Evolutionary conservation across 2,888 invertebrate genomes (phyloP).

Genomic region (Drosophila kambysellisi): DNA sequence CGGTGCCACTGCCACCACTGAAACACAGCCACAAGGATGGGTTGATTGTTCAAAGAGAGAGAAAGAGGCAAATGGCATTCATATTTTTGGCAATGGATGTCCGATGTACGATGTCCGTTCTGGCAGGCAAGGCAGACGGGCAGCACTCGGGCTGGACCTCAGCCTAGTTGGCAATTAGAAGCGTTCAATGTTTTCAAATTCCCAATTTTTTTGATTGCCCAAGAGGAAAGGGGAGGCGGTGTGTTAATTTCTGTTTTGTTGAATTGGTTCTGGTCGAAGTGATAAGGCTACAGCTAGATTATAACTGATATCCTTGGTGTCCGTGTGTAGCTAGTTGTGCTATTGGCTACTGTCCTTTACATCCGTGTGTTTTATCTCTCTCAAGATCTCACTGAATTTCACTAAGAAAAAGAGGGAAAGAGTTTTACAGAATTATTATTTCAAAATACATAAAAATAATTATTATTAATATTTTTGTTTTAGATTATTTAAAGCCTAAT

Average conservation of each 20-base stretch:
- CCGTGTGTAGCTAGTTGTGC: background rate
- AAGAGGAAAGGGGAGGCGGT: conserved; percentile 32
- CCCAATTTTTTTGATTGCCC: conserved; percentile 76
- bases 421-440: background rate
- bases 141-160: conserved; percentile 7
- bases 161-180: conserved; percentile 66
- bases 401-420: conserved; percentile 14
- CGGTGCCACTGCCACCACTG: conserved; percentile 40
- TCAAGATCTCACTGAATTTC: conserved; percentile 34
- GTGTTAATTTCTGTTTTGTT: conserved; percentile 24
- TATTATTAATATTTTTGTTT: background rate
- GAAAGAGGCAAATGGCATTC: conserved; percentile 20
- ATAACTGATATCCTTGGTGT: background rate
- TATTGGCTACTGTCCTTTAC: background rate
- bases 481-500: background rate
- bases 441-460: background rate
- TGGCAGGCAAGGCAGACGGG: conserved; percentile 10
- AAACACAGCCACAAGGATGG: conserved; percentile 3
- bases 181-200: conserved; percentile 45
- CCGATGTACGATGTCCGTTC: conserved; percentile 24
- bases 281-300: conserved; percentile 29
- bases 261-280: conserved; percentile 34
- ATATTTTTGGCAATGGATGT: conserved; percentile 50
- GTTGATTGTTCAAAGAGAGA: conserved; percentile 1
- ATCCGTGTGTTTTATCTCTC: background rate